These are phyloP conservation scores for Eilema griseolum DNA, from an alignment of 2,888 invertebrate species.

Conservation along the genomic window DNA sequence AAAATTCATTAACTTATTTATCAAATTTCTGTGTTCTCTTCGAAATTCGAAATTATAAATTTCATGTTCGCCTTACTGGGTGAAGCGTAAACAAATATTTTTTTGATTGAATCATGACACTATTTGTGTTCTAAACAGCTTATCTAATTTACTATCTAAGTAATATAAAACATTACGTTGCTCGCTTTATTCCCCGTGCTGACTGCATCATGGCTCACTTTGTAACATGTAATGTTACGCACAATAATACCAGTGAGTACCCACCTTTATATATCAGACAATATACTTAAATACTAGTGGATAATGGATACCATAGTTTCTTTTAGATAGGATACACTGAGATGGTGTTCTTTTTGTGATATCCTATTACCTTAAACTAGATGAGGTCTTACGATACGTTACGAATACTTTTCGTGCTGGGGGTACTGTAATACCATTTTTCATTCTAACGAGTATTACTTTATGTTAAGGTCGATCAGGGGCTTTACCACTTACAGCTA, in stretches of 20 bases:
- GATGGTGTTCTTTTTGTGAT: not conserved
- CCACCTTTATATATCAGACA: conserved; percentile 15
- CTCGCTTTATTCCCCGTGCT: not conserved
- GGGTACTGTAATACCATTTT: too few species aligned
- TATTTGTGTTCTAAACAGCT: not conserved
- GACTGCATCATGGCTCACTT: not conserved
- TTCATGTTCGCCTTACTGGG: too few species aligned
- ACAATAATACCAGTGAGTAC: not conserved
- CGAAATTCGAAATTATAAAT: too few species aligned
- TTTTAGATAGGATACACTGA: not conserved
- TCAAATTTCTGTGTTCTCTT: too few species aligned
- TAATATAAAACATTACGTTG: not conserved
- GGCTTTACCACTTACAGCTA: too few species aligned
- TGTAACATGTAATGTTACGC: not conserved
- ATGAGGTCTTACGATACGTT: too few species aligned
- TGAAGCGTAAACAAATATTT: too few species aligned
- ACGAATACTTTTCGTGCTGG: too few species aligned
- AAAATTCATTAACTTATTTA: too few species aligned
- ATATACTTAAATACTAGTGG: not conserved
- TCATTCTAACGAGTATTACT: too few species aligned
- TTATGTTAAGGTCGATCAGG: too few species aligned
- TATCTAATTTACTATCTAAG: too few species aligned
- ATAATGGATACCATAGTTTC: not conserved
- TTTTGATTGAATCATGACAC: not conserved
- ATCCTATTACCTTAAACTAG: not conserved